These are phyloP conservation scores for Acronicta psi DNA, from an alignment of 2,888 invertebrate genomes.

Conservation along the genomic window DNA sequence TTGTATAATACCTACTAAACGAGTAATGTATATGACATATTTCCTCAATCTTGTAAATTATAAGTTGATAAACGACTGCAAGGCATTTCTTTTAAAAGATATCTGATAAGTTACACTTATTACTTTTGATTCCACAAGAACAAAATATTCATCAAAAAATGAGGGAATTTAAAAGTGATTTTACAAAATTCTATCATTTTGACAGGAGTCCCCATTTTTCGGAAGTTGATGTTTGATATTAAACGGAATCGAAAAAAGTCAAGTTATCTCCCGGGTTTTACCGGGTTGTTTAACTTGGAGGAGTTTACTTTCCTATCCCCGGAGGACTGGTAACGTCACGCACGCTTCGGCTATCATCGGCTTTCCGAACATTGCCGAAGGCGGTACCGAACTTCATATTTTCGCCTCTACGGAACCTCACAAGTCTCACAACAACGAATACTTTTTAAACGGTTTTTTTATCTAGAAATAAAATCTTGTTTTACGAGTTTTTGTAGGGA, in stretches of 20 bases:
- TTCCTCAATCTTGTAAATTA: too few species aligned
- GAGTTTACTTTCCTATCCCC: conserved; percentile 17
- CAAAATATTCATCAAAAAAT: too few species aligned
- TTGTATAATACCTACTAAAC: too few species aligned
- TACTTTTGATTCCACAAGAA: too few species aligned
- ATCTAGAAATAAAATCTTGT: conserved; percentile 44
- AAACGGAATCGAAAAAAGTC: conserved; percentile 9
- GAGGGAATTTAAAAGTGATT: conserved; percentile 21
- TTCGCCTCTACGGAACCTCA: conserved; percentile 5
- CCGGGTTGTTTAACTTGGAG: conserved; percentile 30
- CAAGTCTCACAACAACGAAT: conserved; percentile 2
- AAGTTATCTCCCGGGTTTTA: conserved; percentile 24
- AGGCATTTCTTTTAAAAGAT: too few species aligned
- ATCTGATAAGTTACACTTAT: too few species aligned
- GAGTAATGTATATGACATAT: too few species aligned
- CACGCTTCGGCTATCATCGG: conserved; percentile 27
- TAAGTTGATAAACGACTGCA: too few species aligned
- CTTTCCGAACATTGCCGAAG: conserved; percentile 26
- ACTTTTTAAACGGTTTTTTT: conserved; percentile 28
- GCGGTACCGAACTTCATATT: conserved; percentile 20
- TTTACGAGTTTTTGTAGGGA: conserved; percentile 23
- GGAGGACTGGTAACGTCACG: conserved; percentile 18
- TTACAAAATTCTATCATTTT: conserved; percentile 26
- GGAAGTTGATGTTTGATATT: conserved; percentile 13
- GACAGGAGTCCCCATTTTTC: conserved; percentile 18